These are phyloP conservation scores for Trachelus tabidus DNA, from an alignment of 2,888 invertebrate species.

Conservation along the genomic window DNA sequence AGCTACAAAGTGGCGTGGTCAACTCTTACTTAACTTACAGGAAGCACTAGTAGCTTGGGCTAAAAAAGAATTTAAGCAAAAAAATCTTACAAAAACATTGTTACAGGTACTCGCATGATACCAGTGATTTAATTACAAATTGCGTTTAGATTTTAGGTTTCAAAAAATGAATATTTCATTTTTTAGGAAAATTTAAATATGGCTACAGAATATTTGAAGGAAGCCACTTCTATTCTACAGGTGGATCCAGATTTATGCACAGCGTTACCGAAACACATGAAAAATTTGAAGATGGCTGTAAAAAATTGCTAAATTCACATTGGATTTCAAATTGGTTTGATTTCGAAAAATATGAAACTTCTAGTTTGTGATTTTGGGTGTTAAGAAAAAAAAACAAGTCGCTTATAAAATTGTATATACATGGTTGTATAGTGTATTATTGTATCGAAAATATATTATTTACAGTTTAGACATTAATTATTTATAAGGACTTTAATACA, in stretches of 20 bases:
- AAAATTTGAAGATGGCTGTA: neutral
- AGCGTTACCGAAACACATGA: neutral
- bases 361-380: neutral
- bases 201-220: neutral
- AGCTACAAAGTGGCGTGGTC: conserved; percentile 73
- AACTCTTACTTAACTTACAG: conserved; percentile 75
- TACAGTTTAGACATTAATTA: neutral
- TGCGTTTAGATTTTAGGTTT: neutral
- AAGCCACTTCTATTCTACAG: neutral
- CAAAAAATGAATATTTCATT: neutral
- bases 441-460: neutral
- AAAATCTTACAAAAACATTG: conserved; percentile 68
- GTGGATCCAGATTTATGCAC: neutral
- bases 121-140: neutral
- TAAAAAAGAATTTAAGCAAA: conserved; percentile 69
- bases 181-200: neutral
- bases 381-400: neutral
- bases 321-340: neutral
- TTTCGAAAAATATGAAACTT: neutral
- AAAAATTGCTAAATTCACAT: neutral
- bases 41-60: conserved; percentile 72
- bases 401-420: neutral
- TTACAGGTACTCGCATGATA: conserved; percentile 66
- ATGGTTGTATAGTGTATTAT: neutral
- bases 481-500: conserved; percentile 62